Base-by-base conservation (phyloP, 1,140 invertebrate species). In the Leptonema lineaticorne region DNA sequence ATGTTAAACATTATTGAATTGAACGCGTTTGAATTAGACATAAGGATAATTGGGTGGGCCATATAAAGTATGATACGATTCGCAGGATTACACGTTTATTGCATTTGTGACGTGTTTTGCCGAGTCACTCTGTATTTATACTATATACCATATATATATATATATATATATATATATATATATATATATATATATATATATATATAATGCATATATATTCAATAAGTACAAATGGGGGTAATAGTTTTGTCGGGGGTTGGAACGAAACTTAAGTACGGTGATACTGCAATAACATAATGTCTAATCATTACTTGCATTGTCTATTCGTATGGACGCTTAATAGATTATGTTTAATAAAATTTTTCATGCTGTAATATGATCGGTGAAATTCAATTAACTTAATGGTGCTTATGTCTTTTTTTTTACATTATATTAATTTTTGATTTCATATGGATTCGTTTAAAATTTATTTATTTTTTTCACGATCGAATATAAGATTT, bases 61-160 rank as follows among this genome's bases (percentile, higher is more conserved):
- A 48, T 46, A 53, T 60, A 64, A 65, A 58, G 62, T 29, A 48
- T n/a, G 50, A 62, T 53, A 64, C 68, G 69, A 72, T 72, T 69
- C 64, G 59, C 67, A 16, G 68, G 71, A 69, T 72, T 64, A 72
- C 71, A 72, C 46, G 71, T 58, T 69, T 72, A 72, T 67, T 72
- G 71, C 71, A 72, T 72, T 69, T 72, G 45, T 20, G 59, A 56
- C 50, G 37, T 37, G 46, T 27, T 50, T 50, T 50, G 22, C 18
- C 46, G 18, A 20, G 16, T 50, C 46, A 24, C 46, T 8, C 46
- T 20, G 46, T 50, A 50, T 41, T 37, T 22, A 16, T 30, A 16
- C 3, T 33, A 33, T 33, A 33, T 6, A 33, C 30, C 30, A 11
- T 11, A 6, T 33, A 11, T 33, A 33, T 11, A 20, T 8, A 57